Evolutionary conservation across 2,888 invertebrate species (phyloP), one percentile per base, ranked within the genome.

Genomic region (Apoda limacodes): DNA sequence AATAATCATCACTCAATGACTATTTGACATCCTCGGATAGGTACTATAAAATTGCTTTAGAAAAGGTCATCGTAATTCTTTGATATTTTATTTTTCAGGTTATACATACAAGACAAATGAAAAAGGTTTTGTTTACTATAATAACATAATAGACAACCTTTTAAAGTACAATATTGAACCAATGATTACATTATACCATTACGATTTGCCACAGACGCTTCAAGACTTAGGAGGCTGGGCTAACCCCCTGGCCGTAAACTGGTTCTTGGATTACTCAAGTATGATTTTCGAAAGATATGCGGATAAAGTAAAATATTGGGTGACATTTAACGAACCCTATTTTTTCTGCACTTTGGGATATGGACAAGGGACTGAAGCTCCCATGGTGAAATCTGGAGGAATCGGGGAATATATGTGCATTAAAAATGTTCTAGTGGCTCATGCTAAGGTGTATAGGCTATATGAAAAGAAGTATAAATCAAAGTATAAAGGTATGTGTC

Each of bases 291-390:
- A 63, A 4, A 52, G 60, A 42, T 83, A 72, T 37, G 82, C 80
- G 0, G 62, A 67, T 23, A 69, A 71, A 39, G 84, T 83, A 0
- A 74, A 82, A 38, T 68, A 65, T 25, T 87, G 86, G 85, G 70
- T 85, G 1, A 87, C 87, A 0, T 59, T 86, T 1, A 87, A 87
- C 51, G 86, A 88, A 41, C 86, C 86, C 0, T 65, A 62, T 28
- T 51, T 59, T 2, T 55, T 71, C 4, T 82, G 80, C 30, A 39
- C 62, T 1, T 56, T 58, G 0, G 83, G 82, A 0, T 87, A 86
- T 45, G 78, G 72, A 0, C 49, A 42, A 1, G 52, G 39, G 0
- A 19, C 30, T 0, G 43, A 58, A 35, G 67, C 78, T 1, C 80
- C 78, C 0, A 71, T 58, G 1, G 22, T 82, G 0, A 49, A 60